Conservation (phyloP, 2,797 vertebrate genomes). For the Anabas testudineus region DNA sequence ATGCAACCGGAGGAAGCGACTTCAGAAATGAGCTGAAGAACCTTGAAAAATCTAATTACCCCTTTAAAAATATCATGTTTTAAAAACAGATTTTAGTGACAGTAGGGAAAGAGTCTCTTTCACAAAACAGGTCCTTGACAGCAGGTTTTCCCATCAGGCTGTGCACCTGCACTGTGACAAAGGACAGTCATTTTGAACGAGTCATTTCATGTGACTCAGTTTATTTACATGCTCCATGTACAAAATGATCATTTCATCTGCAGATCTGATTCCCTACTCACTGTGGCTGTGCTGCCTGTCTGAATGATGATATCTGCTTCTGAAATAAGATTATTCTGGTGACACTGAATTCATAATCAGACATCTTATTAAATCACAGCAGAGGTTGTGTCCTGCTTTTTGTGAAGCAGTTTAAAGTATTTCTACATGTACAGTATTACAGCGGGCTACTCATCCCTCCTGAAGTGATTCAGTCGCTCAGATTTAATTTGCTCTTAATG, state of each 20-base stretch:
- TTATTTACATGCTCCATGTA: too few species aligned
- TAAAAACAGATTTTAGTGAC: conserved; percentile 6
- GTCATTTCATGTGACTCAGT: too few species aligned
- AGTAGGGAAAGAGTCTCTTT: background rate
- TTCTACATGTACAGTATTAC: background rate
- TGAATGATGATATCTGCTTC: background rate
- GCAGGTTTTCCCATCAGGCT: too few species aligned
- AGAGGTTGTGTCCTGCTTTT: background rate
- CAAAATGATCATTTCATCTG: too few species aligned
- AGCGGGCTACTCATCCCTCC: background rate
- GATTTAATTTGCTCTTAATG: background rate
- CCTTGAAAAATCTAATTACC: background rate
- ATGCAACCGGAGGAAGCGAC: conserved; percentile 11
- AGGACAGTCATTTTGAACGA: too few species aligned
- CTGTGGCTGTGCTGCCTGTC: background rate
- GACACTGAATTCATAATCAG: background rate
- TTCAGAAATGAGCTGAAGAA: conserved; percentile 11
- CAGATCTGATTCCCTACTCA: too few species aligned
- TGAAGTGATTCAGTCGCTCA: conserved; percentile 6
- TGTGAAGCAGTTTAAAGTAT: background rate
- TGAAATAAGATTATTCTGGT: background rate
- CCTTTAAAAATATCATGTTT: background rate
- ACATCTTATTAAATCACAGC: background rate
- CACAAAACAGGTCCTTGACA: background rate
- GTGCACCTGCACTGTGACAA: background rate